Base-by-base conservation (phyloP, 2,888 invertebrate species). In the Nematopogon swammerdamellus region DNA sequence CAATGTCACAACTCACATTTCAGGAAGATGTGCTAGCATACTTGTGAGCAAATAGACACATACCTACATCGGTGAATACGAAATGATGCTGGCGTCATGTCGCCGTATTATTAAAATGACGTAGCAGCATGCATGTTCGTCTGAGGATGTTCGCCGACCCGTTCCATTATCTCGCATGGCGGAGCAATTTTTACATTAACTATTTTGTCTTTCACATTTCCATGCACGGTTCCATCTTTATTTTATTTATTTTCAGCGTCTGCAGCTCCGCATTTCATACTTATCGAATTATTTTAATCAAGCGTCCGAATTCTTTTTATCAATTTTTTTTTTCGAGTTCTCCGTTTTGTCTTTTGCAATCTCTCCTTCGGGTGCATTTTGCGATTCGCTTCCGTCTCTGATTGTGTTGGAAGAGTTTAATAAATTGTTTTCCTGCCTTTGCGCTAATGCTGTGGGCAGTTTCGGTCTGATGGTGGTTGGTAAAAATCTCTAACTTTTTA, bases 281-380 rank as follows among this genome's bases (percentile, higher is more conserved):
- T 44, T 44, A 44, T 44, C 44, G 44, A 44, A 44, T 44, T 44
- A 44, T 44, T 44, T 44, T 44, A 44, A 44, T 44, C 44, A 44
- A 6, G n/a, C 18, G 36, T 36, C n/a, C 11, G 36, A 3, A 14
- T 14, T 25, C 25, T 6, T 25, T 25, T 25, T 10, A 4, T 25
- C 10, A 10, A 4, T 25, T 25, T 10, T 25, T 10, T 10, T 10
- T 8, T 36, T 36, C 36, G 36, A 14, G 11, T 36, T 36, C n/a
- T 36, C 36, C 11, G 8, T 36, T 36, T 14, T 36, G 14, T 36
- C 36, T 36, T n/a, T 36, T 36, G 36, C 36, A 8, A 14, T 36
- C 36, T 36, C 36, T 36, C 36, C 36, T 36, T 36, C n/a, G 8
- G 36, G n/a, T 36, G 36, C 36, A 14, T 36, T 36, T 36, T 36